phyloP scores from a whole-genome alignment of 2,113 vertebrate species.

The Lycocorax pyrrhopterus region DNA sequence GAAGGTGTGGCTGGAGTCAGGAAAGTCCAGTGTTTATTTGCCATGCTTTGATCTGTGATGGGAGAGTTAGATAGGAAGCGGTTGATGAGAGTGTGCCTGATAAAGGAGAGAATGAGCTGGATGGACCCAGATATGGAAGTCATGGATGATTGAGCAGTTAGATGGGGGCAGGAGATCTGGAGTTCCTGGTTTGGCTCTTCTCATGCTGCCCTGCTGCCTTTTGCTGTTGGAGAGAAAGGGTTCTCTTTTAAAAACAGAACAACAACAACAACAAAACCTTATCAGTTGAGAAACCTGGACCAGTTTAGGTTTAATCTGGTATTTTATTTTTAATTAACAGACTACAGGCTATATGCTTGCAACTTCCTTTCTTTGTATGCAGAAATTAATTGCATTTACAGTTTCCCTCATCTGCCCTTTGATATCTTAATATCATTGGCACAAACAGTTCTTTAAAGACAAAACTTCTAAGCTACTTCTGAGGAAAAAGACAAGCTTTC shows the following conservation, averaged over 20 bases:
- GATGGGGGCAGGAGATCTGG: background rate
- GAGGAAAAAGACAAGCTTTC: constrained; percentile 21
- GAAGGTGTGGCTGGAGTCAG: background rate
- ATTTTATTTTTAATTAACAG: constrained; percentile 13
- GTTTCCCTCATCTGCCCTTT: constrained; percentile 35
- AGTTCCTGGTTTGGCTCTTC: background rate
- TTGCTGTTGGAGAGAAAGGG: background rate
- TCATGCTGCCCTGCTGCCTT: background rate
- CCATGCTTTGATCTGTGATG: background rate
- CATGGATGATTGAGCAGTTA: rapidly evolving
- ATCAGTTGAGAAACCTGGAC: background rate
- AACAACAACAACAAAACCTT: background rate
- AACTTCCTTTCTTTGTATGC: constrained; percentile 53
- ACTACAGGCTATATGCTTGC: background rate
- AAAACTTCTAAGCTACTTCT: constrained; percentile 58
- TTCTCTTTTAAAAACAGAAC: background rate
- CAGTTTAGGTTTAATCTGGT: background rate
- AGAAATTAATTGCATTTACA: constrained; percentile 36
- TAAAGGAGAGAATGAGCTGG: background rate
- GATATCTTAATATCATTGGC: constrained; percentile 6
- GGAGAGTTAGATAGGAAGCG: background rate
- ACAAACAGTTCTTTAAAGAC: constrained; percentile 37
- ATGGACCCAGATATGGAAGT: background rate
- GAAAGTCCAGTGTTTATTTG: background rate
- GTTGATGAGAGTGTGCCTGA: background rate